A percentile compares a stretch with the other conserved stretches of the same genome.
phyloP scores from a whole-genome alignment of 2,797 vertebrate species.

The Phrynocephalus vlangalii region DNA sequence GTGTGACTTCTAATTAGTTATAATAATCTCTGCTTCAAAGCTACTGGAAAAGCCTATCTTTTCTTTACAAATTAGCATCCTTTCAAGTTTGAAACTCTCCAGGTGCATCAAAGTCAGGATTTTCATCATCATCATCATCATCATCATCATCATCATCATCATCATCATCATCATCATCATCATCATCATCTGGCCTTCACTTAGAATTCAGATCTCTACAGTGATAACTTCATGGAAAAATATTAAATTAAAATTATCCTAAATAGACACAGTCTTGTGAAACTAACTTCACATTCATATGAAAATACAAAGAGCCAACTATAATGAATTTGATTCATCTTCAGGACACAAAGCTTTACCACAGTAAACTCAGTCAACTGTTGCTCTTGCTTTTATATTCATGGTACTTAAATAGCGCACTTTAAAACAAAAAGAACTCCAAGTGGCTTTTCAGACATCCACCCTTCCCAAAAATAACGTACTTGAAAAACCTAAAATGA shows the following conservation, averaged over 20 bases:
- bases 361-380: conserved; percentile 87
- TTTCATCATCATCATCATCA: conserved; percentile 44
- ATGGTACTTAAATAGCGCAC: conserved; percentile 85
- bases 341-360: conserved; percentile 84
- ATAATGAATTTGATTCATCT: conserved; percentile 86
- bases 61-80: conserved; percentile 78
- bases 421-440: conserved; percentile 86
- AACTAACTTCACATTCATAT: conserved; percentile 84
- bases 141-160: conserved; percentile 35
- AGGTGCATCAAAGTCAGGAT: conserved; percentile 73
- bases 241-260: conserved; percentile 87
- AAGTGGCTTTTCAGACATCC: conserved; percentile 87
- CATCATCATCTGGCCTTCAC: conserved; percentile 66
- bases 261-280: conserved; percentile 86
- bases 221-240: conserved; percentile 84
- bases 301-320: conserved; percentile 84
- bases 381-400: conserved; percentile 87
- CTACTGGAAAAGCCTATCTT: conserved; percentile 76
- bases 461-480: conserved; percentile 87
- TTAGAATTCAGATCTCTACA: conserved; percentile 81
- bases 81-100: conserved; percentile 79
- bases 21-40: conserved; percentile 79
- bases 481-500: conserved; percentile 87
- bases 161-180: conserved; percentile 44
- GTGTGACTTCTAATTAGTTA: conserved; percentile 86